Percentiles rank a stretch among this genome's conserved stretches.
Evolutionary conservation across 2,797 vertebrate genomes (phyloP).

Genomic region (Zenarchopterus dispar): DNA sequence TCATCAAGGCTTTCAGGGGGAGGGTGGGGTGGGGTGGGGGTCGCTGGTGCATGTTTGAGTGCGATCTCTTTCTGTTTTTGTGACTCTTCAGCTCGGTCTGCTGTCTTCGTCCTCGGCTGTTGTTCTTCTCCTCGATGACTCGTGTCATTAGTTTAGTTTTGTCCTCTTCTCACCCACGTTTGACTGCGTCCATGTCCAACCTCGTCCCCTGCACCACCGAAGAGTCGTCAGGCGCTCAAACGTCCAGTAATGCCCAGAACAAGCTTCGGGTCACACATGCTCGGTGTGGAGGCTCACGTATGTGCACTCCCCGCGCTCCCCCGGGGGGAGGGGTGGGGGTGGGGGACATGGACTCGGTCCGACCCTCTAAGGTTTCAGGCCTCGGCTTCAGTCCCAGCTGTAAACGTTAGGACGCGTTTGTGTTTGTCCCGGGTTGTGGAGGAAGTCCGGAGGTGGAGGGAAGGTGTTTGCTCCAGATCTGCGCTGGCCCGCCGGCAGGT

Average conservation of each 20-base stretch:
- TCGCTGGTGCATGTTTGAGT: conserved; percentile 65
- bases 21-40: no score
- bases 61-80: conserved; percentile 32
- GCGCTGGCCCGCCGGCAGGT: conserved; percentile 31
- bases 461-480: conserved; percentile 75
- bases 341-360: conserved; percentile 49
- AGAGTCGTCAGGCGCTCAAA: conserved; percentile 78
- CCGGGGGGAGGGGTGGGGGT: no score
- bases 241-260: conserved; percentile 75
- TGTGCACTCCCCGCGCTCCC: conserved; percentile 37
- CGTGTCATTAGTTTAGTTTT: conserved; percentile 18
- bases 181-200: background rate
- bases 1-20: conserved; percentile 70
- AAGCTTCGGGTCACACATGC: conserved; percentile 59
- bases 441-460: conserved; percentile 35
- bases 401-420: conserved; percentile 79
- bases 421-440: conserved; percentile 65
- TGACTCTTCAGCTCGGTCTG: conserved; percentile 18
- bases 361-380: conserved; percentile 35
- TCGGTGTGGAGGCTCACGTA: conserved; percentile 27
- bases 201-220: conserved; percentile 63
- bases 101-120: conserved; percentile 6
- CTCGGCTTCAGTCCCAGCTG: conserved; percentile 59
- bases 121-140: conserved; percentile 30
- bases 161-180: conserved; percentile 12